Conservation (phyloP, 2,888 invertebrate genomes). For the Lithophane semibrunnea region DNA sequence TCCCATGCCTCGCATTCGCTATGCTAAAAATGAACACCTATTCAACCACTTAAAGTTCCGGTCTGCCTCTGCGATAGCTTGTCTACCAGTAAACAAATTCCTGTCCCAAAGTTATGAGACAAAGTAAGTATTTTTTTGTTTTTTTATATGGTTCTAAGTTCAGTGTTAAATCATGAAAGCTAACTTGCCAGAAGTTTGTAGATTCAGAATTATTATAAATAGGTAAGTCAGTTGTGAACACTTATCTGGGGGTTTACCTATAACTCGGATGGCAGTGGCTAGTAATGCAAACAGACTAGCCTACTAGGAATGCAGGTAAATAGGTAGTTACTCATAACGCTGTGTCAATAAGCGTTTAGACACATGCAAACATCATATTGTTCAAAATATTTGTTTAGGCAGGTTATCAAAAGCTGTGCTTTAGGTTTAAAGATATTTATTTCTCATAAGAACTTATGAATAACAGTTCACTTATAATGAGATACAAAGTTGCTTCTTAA, state of each 20-base stretch:
- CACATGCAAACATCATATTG: background rate
- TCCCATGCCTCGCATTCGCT: background rate
- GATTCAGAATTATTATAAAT: background rate
- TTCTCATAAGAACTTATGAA: no score
- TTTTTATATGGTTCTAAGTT: background rate
- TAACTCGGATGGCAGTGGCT: background rate
- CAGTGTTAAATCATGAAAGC: background rate
- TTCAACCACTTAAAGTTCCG: background rate
- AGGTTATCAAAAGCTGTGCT: background rate
- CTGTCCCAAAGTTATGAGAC: background rate
- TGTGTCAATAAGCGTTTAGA: background rate
- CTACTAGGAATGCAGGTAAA: slow-evolving; percentile 8
- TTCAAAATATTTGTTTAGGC: slow-evolving; percentile 16
- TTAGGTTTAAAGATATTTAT: no score
- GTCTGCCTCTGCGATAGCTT: background rate
- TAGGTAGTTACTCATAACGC: slow-evolving; percentile 6
- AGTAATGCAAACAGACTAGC: slow-evolving; percentile 1
- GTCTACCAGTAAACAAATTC: background rate
- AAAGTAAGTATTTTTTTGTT: background rate
- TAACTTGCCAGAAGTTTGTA: background rate
- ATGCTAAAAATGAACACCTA: slow-evolving; percentile 13
- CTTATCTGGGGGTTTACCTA: slow-evolving; percentile 11
- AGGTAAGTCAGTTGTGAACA: no score
- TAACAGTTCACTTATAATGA: no score
- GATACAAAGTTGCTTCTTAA: no score